Evolutionary conservation across 1,140 invertebrate species (phyloP).

Genomic region (Tetranychus cinnabarinus): DNA sequence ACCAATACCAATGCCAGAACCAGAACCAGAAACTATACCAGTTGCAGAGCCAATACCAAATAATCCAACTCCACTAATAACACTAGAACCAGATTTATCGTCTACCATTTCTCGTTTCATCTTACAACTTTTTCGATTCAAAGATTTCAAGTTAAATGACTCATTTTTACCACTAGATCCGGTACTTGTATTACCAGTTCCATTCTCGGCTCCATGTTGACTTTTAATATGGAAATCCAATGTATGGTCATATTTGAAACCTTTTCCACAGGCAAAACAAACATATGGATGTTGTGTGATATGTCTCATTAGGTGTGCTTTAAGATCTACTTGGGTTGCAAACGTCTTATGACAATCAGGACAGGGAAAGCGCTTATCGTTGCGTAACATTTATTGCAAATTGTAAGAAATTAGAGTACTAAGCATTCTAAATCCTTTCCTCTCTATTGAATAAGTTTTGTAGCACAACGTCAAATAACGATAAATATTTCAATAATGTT

Average conservation of each 20-base stretch:
- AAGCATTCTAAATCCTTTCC: not conserved
- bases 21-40: no score
- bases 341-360: slow-evolving; percentile 9
- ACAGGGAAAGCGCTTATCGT: slow-evolving; percentile 4
- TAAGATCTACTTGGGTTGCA: slow-evolving; percentile 9
- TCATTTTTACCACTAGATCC: not conserved
- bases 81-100: no score
- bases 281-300: slow-evolving; percentile 10
- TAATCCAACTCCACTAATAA: slow-evolving; percentile 1
- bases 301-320: slow-evolving; percentile 8
- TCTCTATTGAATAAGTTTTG: not conserved
- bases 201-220: slow-evolving; percentile 6
- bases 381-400: not conserved
- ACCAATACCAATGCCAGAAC: no score
- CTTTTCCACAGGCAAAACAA: slow-evolving; percentile 10
- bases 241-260: slow-evolving; percentile 11
- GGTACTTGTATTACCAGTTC: not conserved
- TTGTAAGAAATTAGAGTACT: not conserved
- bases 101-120: no score
- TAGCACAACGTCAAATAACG: not conserved
- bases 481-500: not conserved
- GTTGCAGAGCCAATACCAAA: no score
- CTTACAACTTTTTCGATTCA: not conserved
- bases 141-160: not conserved
- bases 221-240: slow-evolving; percentile 11